Evolutionary conservation across 2,797 vertebrate genomes (phyloP).

Genomic region (Esox masquinongy): DNA sequence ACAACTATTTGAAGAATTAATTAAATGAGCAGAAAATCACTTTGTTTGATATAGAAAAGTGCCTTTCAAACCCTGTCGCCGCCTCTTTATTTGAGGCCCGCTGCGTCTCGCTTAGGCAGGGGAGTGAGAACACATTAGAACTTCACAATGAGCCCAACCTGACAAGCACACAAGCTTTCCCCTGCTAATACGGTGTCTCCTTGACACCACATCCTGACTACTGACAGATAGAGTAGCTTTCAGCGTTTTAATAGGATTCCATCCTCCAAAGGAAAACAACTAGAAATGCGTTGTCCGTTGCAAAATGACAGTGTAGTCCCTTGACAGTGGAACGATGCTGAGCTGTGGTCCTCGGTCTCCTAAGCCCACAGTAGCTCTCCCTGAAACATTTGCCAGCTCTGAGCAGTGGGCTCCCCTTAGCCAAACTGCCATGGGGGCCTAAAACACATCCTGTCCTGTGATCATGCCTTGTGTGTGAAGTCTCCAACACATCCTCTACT

Average conservation of each 20-base stretch:
- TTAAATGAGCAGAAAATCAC: conserved; percentile 25
- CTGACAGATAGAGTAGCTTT: conserved; percentile 21
- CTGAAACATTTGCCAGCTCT: conserved; percentile 21
- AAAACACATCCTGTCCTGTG: conserved; percentile 65
- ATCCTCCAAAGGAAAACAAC: conserved; percentile 42
- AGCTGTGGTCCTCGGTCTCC: conserved; percentile 10
- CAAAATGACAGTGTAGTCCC: conserved; percentile 53
- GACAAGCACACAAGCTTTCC: conserved; percentile 19
- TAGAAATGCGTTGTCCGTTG: conserved; percentile 64
- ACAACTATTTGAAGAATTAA: conserved; percentile 26
- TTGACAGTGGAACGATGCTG: conserved; percentile 27
- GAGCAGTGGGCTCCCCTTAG: conserved; percentile 12
- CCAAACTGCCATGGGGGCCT: conserved; percentile 32
- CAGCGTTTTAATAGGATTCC: conserved; percentile 39
- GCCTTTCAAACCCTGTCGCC: conserved; percentile 5
- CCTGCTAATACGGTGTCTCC: conserved; percentile 15
- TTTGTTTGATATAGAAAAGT: conserved; percentile 29
- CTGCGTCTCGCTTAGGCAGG: background rate
- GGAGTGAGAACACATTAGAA: conserved; percentile 14
- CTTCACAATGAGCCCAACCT: conserved; percentile 11
- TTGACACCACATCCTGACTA: conserved; percentile 8
- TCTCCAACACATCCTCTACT: conserved; percentile 33
- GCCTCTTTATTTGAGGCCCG: background rate
- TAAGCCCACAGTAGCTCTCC: conserved; percentile 34
- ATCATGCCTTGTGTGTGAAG: conserved; percentile 65